Evolutionary conservation across 2,888 invertebrate genomes (phyloP), one percentile per base, ranked within the genome.

Genomic region (Habrosyne pyritoides): DNA sequence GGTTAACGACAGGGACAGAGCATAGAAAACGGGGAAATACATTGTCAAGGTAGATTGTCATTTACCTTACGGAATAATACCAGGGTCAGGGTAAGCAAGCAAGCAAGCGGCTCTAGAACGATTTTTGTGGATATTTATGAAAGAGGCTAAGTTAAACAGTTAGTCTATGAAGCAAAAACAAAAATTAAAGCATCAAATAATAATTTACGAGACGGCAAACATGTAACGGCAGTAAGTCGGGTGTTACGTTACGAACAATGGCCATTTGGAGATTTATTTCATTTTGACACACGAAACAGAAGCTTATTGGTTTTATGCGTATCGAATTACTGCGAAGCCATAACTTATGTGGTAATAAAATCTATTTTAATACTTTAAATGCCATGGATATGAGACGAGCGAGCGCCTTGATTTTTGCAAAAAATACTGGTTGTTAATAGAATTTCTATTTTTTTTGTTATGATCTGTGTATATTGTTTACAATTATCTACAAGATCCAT

Each of bases 191-290:
- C 57, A 47, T 67, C 63, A 68, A 68, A 66, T 48, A 59, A 54
- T 70, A 69, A 76, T 76, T 75, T 76, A 76, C 56, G 71, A 66
- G 55, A 33, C 47, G n/a, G 56, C 57, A 60, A 60, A 53, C 59
- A 55, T 55, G 53, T 53, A 30, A n/a, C 26, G 53, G 49, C 52
- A 56, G 50, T 62, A 58, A 63, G 60, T 53, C 59, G 66, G 60
- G 69, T 69, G 64, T 72, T 63, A 62, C 59, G 64, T 73, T 69
- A 64, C 72, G 65, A 57, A 69, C 66, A 73, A 71, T 73, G 59
- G 61, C 57, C 52, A 58, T 53, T 28, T 53, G 24, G 42, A 55
- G 64, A 56, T 47, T 62, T 73, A 67, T 66, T 70, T 73, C 68
- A 70, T 57, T 69, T 66, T 69, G 73, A 71, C 63, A 57, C 60